These are phyloP conservation scores for Epistrophella euchroma DNA, from an alignment of 2,888 invertebrate genomes.

Conservation along the genomic window DNA sequence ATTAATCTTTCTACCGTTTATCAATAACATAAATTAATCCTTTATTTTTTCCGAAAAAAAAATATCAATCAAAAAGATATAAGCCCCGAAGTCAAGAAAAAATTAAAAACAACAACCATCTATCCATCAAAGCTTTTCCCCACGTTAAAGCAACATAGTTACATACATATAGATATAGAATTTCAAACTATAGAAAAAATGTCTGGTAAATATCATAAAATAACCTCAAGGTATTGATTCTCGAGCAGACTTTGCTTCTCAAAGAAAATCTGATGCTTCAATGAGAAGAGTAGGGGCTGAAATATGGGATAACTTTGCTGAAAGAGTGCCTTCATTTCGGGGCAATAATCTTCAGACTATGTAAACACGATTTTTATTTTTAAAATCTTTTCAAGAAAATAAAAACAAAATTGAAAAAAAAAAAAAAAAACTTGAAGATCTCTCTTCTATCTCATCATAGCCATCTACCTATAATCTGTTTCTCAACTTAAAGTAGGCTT, in stretches of 20 bases:
- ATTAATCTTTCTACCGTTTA: not conserved
- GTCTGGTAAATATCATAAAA: slow-evolving; percentile 8
- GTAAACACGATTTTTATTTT: slow-evolving; percentile 43
- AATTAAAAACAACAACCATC: not conserved
- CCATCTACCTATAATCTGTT: slow-evolving; percentile 40
- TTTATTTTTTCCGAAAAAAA: not conserved
- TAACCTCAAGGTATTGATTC: slow-evolving; percentile 26
- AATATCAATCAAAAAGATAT: slow-evolving; percentile 13
- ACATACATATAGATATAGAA: not conserved
- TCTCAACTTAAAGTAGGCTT: slow-evolving; percentile 38
- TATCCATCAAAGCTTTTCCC: slow-evolving; percentile 10
- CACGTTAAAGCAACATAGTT: not conserved
- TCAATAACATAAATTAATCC: slow-evolving; percentile 12
- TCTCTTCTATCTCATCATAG: slow-evolving; percentile 47
- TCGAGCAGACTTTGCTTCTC: slow-evolving; percentile 5
- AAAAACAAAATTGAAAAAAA: not conserved
- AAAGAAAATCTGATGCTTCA: not conserved
- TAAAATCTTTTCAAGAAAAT: not conserved
- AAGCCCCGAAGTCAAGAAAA: not conserved
- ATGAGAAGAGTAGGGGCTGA: not conserved
- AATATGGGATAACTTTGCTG: not conserved
- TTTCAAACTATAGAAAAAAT: not conserved
- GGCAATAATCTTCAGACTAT: slow-evolving; percentile 63
- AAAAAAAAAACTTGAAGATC: slow-evolving; percentile 11
- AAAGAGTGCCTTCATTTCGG: slow-evolving; percentile 32